phyloP scores from a whole-genome alignment of 2,113 vertebrate species.

The Maccullochella peelii region DNA sequence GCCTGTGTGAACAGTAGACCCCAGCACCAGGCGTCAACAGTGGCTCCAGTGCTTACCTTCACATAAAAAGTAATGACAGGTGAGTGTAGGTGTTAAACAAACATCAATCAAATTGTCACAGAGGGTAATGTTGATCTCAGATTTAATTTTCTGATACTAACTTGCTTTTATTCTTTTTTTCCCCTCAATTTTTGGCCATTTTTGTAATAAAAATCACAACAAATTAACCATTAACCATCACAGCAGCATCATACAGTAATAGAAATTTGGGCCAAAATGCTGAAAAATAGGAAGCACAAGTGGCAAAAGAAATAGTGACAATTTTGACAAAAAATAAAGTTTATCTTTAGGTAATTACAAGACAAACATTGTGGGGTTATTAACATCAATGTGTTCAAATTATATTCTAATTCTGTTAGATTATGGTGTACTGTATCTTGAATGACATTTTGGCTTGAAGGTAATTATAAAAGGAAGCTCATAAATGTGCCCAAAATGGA shows the following conservation, averaged over 20 bases:
- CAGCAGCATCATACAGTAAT: not conserved
- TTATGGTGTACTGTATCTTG: not conserved
- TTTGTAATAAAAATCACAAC: too few species aligned
- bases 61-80: conserved; percentile 56
- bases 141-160: not conserved
- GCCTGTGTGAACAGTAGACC: conserved; percentile 39
- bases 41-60: conserved; percentile 39
- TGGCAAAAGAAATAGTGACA: not conserved
- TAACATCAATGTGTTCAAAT: not conserved
- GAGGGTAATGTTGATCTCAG: not conserved
- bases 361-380: not conserved
- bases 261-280: not conserved
- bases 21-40: conserved; percentile 38
- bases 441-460: not conserved
- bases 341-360: not conserved
- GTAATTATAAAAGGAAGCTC: not conserved
- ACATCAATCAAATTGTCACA: conserved; percentile 25
- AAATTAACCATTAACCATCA: not conserved
- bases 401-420: not conserved
- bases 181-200: not conserved
- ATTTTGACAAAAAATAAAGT: not conserved
- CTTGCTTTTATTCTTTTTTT: not conserved
- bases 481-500: not conserved
- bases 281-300: not conserved
- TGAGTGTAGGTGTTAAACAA: conserved; percentile 20